Evolutionary conservation across 1,140 invertebrate genomes (phyloP).

Genomic region (Rhopalosiphum padi): DNA sequence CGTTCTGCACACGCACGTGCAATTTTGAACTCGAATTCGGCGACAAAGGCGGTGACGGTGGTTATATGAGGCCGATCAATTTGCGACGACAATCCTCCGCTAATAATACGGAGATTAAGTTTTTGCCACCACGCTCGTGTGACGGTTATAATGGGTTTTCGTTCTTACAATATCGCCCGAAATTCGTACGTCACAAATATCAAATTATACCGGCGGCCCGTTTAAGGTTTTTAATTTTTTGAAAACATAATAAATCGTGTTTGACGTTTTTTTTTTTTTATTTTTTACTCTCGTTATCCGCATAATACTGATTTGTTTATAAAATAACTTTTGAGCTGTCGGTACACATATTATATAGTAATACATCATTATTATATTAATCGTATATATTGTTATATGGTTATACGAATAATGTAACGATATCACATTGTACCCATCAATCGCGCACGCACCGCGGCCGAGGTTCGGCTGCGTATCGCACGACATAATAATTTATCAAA

Average conservation of each 20-base stretch:
- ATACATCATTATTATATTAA: not conserved
- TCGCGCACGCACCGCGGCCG: too few relatives aligned
- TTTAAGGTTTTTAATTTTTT: not conserved
- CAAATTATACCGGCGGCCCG: not conserved
- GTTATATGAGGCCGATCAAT: not conserved
- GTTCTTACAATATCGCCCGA: not conserved
- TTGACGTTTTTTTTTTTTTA: not conserved
- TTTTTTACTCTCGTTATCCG: not conserved
- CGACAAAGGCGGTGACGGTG: too few relatives aligned
- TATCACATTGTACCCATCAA: not conserved
- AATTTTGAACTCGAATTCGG: not conserved
- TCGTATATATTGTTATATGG: not conserved
- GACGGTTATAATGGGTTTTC: not conserved
- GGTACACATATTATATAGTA: not conserved
- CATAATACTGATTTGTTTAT: not conserved
- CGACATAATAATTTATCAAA: not conserved
- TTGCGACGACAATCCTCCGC: not conserved
- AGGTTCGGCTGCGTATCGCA: not conserved
- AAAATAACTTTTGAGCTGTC: not conserved
- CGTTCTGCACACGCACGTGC: not conserved
- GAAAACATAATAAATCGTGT: not conserved
- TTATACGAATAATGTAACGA: not conserved
- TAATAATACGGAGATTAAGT: conserved; percentile 11
- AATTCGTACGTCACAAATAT: not conserved
- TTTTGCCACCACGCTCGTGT: not conserved